Conservation (phyloP, 1,140 invertebrate species). For the Anthonomus grandis region DNA sequence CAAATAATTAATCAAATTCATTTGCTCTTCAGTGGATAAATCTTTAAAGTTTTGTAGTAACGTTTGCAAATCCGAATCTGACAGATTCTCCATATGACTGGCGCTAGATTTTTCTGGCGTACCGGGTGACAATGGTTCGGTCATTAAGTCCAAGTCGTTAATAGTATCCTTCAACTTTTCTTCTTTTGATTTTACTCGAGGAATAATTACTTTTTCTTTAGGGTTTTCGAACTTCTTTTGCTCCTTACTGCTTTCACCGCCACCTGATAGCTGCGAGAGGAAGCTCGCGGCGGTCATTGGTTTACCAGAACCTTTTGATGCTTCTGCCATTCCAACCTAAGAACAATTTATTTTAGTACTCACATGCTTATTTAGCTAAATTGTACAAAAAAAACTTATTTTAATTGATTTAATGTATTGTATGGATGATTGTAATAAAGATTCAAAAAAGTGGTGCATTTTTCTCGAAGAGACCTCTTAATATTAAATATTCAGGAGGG, state of each 20-base stretch:
- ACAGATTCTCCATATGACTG: constrained; percentile 62
- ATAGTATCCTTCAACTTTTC: constrained; percentile 1
- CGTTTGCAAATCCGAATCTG: constrained; percentile 70
- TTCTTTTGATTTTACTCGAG: constrained; percentile 1
- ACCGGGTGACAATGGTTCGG: constrained; percentile 24
- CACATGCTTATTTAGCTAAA: too few species aligned
- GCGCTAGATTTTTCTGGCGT: constrained; percentile 23
- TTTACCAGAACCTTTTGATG: constrained; percentile 54
- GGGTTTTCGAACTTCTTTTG: too few species aligned
- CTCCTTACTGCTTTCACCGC: constrained; percentile 4
- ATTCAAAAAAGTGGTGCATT: too few species aligned
- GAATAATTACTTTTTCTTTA: constrained; percentile 29
- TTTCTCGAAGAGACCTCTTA: too few species aligned
- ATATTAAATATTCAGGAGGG: too few species aligned
- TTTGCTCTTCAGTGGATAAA: constrained; percentile 71
- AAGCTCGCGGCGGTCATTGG: constrained; percentile 55
- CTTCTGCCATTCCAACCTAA: constrained; percentile 61
- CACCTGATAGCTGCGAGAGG: constrained; percentile 49
- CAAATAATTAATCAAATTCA: constrained; percentile 71
- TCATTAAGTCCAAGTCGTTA: constrained; percentile 15
- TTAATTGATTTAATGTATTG: too few species aligned
- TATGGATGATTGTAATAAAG: too few species aligned
- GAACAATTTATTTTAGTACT: too few species aligned
- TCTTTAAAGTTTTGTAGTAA: constrained; percentile 76
- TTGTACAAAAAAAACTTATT: too few species aligned